These are phyloP conservation scores for Phalacrocorax brasilianus DNA, from an alignment of 2,113 vertebrate species.

Conservation along the genomic window DNA sequence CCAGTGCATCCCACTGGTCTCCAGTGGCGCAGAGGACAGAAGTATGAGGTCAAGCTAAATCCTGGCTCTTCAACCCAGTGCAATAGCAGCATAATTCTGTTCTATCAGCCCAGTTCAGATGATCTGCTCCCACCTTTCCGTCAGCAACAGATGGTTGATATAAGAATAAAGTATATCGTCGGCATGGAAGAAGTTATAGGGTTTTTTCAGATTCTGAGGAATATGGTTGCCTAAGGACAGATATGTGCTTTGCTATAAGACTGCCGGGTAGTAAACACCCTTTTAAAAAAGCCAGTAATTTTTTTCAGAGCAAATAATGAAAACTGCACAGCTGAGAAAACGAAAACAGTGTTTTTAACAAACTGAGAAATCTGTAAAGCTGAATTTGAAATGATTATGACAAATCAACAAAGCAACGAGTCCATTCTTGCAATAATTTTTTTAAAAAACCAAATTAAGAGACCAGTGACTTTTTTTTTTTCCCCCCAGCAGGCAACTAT, in stretches of 20 bases:
- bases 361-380: not conserved
- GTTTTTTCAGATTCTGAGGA: not conserved
- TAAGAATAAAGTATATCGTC: not conserved
- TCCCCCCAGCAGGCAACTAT: not conserved
- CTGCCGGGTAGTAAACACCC: constrained; percentile 30
- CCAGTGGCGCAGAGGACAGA: not conserved
- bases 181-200: not conserved
- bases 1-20: not conserved
- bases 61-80: not conserved
- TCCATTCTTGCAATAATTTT: not conserved
- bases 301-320: constrained; percentile 41
- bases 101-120: not conserved
- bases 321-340: not conserved
- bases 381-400: not conserved
- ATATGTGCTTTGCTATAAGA: constrained; percentile 8
- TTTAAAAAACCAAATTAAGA: not conserved
- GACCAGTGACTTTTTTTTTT: not conserved
- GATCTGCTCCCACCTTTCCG: constrained; percentile 13
- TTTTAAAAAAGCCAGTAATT: not conserved
- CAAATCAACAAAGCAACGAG: not conserved
- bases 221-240: constrained; percentile 56
- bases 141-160: constrained; percentile 38
- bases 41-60: not conserved
- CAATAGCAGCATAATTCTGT: no score
- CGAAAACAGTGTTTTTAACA: not conserved